Conservation (phyloP, 2,113 vertebrate genomes). For the Tricholaema leucomelas region DNA sequence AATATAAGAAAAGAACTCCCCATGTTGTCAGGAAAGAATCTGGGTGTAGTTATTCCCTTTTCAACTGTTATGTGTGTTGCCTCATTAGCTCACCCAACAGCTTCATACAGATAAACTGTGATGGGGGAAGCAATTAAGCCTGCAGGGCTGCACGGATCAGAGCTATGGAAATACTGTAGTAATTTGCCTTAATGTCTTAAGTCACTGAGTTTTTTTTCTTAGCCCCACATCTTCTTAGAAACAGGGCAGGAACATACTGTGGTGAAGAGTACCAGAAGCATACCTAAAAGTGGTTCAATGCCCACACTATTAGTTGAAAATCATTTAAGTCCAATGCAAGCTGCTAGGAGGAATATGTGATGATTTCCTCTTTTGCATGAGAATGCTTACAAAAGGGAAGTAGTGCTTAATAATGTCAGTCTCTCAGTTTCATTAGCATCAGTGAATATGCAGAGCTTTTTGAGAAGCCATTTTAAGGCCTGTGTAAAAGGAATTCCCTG, state of each 20-base stretch:
- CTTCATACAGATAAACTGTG: slow-evolving; percentile 7
- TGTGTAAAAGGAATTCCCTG: background rate
- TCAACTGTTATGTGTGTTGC: background rate
- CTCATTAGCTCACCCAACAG: slow-evolving; percentile 2
- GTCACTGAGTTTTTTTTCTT: slow-evolving; percentile 8
- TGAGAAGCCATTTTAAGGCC: background rate
- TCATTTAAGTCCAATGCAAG: background rate
- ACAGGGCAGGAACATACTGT: background rate
- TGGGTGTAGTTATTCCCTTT: background rate
- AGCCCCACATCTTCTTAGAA: background rate
- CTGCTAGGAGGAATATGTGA: background rate
- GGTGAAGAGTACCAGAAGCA: background rate
- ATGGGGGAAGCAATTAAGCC: slow-evolving; percentile 23
- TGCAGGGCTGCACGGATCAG: slow-evolving; percentile 17
- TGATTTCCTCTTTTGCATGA: background rate
- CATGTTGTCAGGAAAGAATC: background rate
- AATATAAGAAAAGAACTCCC: background rate
- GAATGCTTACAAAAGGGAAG: background rate
- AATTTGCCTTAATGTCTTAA: slow-evolving; percentile 7
- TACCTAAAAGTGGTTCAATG: background rate
- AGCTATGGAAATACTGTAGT: slow-evolving; percentile 26
- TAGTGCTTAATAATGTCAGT: background rate
- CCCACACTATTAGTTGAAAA: background rate
- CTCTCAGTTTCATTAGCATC: background rate
- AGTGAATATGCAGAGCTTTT: background rate